A percentile compares a stretch with the other conserved stretches of the same genome.
Conservation (phyloP, 2,797 vertebrate genomes). For the Acrossocheilus wenchowensis region DNA sequence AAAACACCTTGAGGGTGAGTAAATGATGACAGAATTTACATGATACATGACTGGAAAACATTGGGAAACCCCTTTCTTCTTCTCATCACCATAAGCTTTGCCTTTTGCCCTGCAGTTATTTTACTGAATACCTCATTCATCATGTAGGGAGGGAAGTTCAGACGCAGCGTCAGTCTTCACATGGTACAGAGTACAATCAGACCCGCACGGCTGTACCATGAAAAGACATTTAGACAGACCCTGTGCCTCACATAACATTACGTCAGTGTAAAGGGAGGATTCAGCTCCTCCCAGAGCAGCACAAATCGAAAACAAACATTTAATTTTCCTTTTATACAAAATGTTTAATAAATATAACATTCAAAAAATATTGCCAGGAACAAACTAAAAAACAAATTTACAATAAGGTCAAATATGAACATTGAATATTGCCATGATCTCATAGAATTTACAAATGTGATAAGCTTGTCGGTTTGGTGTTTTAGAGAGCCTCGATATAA, state of each 20-base stretch:
- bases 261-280: not conserved
- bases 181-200: conserved; percentile 51
- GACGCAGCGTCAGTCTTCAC: conserved; percentile 53
- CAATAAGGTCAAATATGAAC: conserved; percentile 85
- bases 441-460: conserved; percentile 81
- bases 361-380: conserved; percentile 98
- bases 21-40: not conserved
- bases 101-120: conserved; percentile 31
- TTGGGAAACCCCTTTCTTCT: conserved; percentile 20
- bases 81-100: not conserved
- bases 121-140: conserved; percentile 53
- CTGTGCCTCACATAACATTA: not conserved
- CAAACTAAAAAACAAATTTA: conserved; percentile 83
- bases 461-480: conserved; percentile 78
- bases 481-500: conserved; percentile 84
- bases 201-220: conserved; percentile 60
- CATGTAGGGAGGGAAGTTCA: conserved; percentile 64
- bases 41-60: conserved; percentile 1
- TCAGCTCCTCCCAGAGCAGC: conserved; percentile 3
- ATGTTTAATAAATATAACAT: conserved; percentile 99
- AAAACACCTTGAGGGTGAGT: not conserved
- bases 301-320: conserved; percentile 72
- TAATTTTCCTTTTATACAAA: conserved; percentile 97
- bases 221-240: conserved; percentile 68
- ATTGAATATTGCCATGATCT: conserved; percentile 89